A percentile compares a stretch with the other conserved stretches of the same genome.
These are phyloP conservation scores for Sphyrna mokarran DNA, from an alignment of 2,113 vertebrate species.

Conservation along the genomic window DNA sequence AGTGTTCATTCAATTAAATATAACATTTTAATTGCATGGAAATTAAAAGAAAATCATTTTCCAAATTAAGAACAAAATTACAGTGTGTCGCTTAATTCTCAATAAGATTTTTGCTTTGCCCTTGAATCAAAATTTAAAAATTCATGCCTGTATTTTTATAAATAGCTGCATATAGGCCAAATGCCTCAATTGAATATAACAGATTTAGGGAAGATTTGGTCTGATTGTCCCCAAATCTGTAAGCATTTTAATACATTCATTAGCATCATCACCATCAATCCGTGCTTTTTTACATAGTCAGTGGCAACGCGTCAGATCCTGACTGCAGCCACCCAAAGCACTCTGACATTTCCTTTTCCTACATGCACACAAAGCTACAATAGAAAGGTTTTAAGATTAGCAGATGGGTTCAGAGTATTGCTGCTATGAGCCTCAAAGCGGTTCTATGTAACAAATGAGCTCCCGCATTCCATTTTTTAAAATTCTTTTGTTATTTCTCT, in stretches of 20 bases:
- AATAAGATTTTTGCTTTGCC: not conserved
- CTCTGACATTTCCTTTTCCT: not conserved
- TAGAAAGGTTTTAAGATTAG: not conserved
- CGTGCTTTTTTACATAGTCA: not conserved
- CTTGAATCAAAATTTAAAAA: slow-evolving; percentile 2
- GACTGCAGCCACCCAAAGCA: not conserved
- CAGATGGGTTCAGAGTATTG: not conserved
- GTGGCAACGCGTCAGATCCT: not conserved
- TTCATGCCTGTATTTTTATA: not conserved
- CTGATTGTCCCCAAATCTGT: not conserved
- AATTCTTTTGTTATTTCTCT: not conserved
- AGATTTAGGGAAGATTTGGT: not conserved
- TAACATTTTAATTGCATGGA: not conserved
- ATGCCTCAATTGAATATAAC: not conserved
- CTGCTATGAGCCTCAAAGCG: not conserved
- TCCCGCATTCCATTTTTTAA: not conserved
- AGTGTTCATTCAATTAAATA: not conserved
- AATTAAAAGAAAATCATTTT: not conserved
- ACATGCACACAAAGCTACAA: not conserved
- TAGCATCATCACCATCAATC: not conserved
- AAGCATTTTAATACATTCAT: not conserved
- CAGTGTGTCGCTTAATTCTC: not conserved
- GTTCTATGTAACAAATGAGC: not conserved
- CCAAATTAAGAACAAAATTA: slow-evolving; percentile 19
- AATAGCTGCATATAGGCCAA: not conserved